Conservation (phyloP, 2,888 invertebrate genomes). For the Conchocele bisecta region DNA sequence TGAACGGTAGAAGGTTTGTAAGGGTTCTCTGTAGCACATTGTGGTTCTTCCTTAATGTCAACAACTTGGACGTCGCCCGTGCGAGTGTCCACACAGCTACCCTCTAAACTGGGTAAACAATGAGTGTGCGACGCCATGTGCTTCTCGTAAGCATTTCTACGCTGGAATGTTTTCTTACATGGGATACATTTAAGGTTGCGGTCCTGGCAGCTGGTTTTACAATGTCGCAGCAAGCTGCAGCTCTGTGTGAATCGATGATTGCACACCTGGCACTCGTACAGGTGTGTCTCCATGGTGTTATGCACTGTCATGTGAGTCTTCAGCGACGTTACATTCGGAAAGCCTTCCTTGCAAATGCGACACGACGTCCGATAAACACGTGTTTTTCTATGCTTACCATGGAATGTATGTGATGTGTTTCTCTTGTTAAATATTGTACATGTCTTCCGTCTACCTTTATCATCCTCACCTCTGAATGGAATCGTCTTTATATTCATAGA, state of each 20-base stretch:
- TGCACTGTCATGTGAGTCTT: slow-evolving; percentile 58
- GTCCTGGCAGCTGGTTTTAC: slow-evolving; percentile 56
- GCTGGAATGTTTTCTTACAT: slow-evolving; percentile 53
- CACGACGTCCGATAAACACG: slow-evolving; percentile 57
- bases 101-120: slow-evolving; percentile 45
- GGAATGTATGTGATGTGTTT: slow-evolving; percentile 4
- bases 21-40: slow-evolving; percentile 55
- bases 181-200: slow-evolving; percentile 41
- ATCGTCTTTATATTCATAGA: not conserved
- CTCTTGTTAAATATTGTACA: not conserved
- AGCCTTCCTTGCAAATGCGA: slow-evolving; percentile 50
- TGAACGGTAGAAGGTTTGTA: no score
- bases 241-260: slow-evolving; percentile 58
- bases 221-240: slow-evolving; percentile 51
- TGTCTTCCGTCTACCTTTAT: not conserved
- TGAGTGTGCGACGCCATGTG: slow-evolving; percentile 47
- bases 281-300: slow-evolving; percentile 52
- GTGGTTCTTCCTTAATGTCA: slow-evolving; percentile 39
- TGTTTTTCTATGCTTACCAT: slow-evolving; percentile 44
- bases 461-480: no score
- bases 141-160: slow-evolving; percentile 50
- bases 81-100: slow-evolving; percentile 42
- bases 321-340: slow-evolving; percentile 52
- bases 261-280: slow-evolving; percentile 54
- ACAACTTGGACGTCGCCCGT: slow-evolving; percentile 44